A percentile compares a stretch with the other conserved stretches of the same genome.
Evolutionary conservation across 2,797 vertebrate species (phyloP).

Genomic region (Chromobotia macracanthus): DNA sequence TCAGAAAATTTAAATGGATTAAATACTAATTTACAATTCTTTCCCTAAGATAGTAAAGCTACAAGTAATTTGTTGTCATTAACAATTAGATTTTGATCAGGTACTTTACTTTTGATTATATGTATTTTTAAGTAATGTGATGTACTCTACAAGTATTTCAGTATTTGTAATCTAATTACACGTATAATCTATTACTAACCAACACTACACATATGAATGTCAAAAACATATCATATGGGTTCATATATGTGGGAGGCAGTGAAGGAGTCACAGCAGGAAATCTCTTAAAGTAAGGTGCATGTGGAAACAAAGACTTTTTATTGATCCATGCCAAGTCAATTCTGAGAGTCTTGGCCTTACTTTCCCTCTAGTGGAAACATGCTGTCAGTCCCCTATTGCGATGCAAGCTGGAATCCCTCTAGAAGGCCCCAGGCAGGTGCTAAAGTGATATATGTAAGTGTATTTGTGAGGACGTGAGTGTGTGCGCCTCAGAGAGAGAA

Average conservation of each 20-base stretch:
- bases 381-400: conserved; percentile 66
- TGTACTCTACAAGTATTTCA: neutral
- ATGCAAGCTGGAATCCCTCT: conserved; percentile 59
- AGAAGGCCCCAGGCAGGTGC: conserved; percentile 55
- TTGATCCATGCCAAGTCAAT: conserved; percentile 68
- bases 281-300: conserved; percentile 18
- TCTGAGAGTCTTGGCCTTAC: conserved; percentile 68
- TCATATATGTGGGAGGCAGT: conserved; percentile 13
- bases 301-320: conserved; percentile 39
- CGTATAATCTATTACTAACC: conserved; percentile 6
- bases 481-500: conserved; percentile 12
- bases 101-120: too few relatives aligned
- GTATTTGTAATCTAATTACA: neutral
- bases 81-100: too few relatives aligned
- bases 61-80: too few relatives aligned
- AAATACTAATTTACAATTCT: too few relatives aligned
- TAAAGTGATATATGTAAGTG: conserved; percentile 31
- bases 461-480: conserved; percentile 66
- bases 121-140: too few relatives aligned
- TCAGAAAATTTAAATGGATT: too few relatives aligned
- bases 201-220: neutral
- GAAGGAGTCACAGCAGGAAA: conserved; percentile 31
- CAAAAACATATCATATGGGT: neutral
- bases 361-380: conserved; percentile 67
- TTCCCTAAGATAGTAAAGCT: too few relatives aligned